phyloP scores from a whole-genome alignment of 2,888 invertebrate species.

The Azorinus chamasolen region DNA sequence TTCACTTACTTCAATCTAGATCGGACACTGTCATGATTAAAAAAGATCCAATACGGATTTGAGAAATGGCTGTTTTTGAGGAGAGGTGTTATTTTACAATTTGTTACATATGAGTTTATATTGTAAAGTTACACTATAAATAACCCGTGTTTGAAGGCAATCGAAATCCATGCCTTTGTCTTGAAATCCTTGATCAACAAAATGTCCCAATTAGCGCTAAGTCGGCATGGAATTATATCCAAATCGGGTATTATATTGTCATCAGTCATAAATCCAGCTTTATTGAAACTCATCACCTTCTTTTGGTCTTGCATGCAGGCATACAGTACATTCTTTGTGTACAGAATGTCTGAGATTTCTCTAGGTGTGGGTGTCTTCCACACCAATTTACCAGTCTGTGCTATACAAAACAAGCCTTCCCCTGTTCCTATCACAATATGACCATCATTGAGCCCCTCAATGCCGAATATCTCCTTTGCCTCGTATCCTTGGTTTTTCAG shows the following conservation, averaged over 20 bases:
- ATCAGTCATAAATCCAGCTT: slow-evolving; percentile 55
- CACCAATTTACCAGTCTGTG: slow-evolving; percentile 36
- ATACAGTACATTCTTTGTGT: slow-evolving; percentile 44
- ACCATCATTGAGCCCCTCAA: slow-evolving; percentile 49
- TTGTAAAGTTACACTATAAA: slow-evolving; percentile 31
- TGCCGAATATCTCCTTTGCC: slow-evolving; percentile 42
- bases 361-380: slow-evolving; percentile 49
- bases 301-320: slow-evolving; percentile 56
- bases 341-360: slow-evolving; percentile 50
- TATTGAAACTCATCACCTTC: slow-evolving; percentile 54
- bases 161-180: slow-evolving; percentile 48
- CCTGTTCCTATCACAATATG: slow-evolving; percentile 53
- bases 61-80: no score
- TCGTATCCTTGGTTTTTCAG: slow-evolving; percentile 28
- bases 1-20: no score
- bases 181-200: slow-evolving; percentile 58
- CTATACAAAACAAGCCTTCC: slow-evolving; percentile 47
- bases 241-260: slow-evolving; percentile 56
- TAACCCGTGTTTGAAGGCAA: slow-evolving; percentile 54
- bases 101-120: no score
- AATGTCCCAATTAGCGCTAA: slow-evolving; percentile 56
- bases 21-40: no score
- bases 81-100: no score
- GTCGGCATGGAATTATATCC: slow-evolving; percentile 51
- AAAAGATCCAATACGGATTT: no score